phyloP scores from a whole-genome alignment of 2,113 vertebrate species.

The Helogale parvula region DNA sequence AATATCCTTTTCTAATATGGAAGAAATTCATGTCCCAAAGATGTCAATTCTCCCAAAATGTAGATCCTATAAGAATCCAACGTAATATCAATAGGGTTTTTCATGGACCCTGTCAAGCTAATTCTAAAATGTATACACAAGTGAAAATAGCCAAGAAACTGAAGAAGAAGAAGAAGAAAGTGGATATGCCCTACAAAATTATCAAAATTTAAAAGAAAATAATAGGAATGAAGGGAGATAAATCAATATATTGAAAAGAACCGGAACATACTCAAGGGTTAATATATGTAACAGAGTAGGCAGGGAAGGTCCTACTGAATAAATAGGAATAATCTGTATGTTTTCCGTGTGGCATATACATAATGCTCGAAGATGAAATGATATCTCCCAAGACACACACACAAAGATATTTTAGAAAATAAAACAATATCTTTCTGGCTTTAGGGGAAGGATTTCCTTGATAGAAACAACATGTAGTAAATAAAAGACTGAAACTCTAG shows the following conservation, averaged over 20 bases:
- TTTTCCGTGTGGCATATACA: background rate
- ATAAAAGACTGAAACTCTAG: background rate
- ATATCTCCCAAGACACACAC: background rate
- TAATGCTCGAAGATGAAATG: background rate
- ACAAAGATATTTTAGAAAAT: background rate
- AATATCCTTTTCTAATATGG: background rate
- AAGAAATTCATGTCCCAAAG: background rate
- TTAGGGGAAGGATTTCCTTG: background rate
- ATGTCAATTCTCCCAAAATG: background rate
- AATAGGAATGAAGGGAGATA: background rate
- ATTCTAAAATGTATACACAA: background rate
- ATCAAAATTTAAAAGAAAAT: background rate
- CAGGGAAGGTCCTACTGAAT: background rate
- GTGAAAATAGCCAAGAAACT: background rate
- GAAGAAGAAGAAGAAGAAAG: background rate
- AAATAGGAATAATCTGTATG: background rate
- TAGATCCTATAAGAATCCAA: background rate
- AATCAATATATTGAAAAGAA: background rate
- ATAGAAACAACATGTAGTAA: background rate
- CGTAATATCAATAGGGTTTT: background rate
- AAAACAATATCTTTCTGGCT: background rate
- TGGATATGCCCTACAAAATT: background rate
- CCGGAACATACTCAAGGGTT: background rate
- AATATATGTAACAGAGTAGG: background rate
- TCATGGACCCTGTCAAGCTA: background rate